phyloP scores from a whole-genome alignment of 2,888 invertebrate genomes.

The Drosophila conformis region DNA sequence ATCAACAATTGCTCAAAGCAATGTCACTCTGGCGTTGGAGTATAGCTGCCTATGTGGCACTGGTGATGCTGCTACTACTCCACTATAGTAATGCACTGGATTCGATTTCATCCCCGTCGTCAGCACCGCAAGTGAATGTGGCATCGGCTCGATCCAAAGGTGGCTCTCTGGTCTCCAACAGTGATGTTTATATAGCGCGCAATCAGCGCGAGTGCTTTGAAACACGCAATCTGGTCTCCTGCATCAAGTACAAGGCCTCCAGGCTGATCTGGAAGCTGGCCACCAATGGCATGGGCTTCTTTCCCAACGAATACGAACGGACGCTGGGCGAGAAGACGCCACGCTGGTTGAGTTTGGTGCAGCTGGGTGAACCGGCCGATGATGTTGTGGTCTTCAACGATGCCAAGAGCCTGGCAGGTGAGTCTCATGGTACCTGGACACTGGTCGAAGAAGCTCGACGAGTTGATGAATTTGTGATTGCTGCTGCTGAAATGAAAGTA shows the following conservation, averaged over 20 bases:
- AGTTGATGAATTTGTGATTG: not conserved
- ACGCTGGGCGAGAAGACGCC: conserved; percentile 56
- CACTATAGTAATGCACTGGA: conserved; percentile 39
- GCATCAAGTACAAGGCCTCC: conserved; percentile 83
- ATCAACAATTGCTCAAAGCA: not conserved
- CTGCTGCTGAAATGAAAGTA: conserved; percentile 36
- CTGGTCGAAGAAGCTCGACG: not conserved
- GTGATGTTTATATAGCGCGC: conserved; percentile 80
- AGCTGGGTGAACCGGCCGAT: conserved; percentile 80
- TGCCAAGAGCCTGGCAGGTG: conserved; percentile 81
- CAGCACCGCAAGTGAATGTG: not conserved
- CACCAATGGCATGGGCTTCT: conserved; percentile 82
- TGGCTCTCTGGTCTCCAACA: conserved; percentile 55
- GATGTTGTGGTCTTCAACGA: conserved; percentile 77
- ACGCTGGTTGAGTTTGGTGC: conserved; percentile 77
- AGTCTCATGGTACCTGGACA: conserved; percentile 21
- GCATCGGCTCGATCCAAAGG: conserved; percentile 13
- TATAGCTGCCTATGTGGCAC: conserved; percentile 44
- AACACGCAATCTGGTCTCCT: conserved; percentile 79
- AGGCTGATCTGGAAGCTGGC: conserved; percentile 83
- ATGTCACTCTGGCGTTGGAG: conserved; percentile 53
- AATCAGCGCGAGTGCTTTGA: conserved; percentile 82
- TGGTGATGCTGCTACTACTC: conserved; percentile 56
- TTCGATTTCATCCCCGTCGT: not conserved
- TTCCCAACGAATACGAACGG: conserved; percentile 81